A percentile compares a stretch with the other conserved stretches of the same genome.
phyloP scores from a whole-genome alignment of 2,113 vertebrate genomes.

The Pycnonotus jocosus region DNA sequence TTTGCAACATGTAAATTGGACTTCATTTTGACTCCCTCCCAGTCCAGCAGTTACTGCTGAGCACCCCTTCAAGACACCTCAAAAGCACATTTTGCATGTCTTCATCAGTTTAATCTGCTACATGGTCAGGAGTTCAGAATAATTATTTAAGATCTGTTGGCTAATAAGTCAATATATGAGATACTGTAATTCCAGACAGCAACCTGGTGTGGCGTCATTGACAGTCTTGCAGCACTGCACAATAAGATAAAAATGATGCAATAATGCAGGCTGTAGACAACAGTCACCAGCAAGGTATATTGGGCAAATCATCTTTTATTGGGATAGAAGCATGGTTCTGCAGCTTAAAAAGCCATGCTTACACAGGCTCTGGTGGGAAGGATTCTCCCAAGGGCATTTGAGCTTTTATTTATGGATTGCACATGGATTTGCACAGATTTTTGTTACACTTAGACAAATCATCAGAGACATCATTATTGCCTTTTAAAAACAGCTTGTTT shows the following conservation, averaged over 20 bases:
- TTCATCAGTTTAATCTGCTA: background rate
- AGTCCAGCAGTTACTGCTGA: background rate
- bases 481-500: slow-evolving; percentile 12
- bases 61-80: background rate
- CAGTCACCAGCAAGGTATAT: background rate
- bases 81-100: background rate
- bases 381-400: background rate
- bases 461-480: background rate
- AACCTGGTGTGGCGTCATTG: background rate
- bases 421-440: slow-evolving; percentile 3
- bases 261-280: background rate
- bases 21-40: slow-evolving; percentile 25
- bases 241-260: background rate
- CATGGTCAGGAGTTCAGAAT: background rate
- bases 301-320: background rate
- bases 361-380: background rate
- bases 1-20: slow-evolving; percentile 57
- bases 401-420: background rate
- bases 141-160: background rate
- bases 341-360: background rate
- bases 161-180: background rate
- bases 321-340: background rate
- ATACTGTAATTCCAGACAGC: background rate
- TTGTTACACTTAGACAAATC: background rate
- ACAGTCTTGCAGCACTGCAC: background rate